phyloP scores from a whole-genome alignment of 2,113 vertebrate genomes.

The Panthera tigris region DNA sequence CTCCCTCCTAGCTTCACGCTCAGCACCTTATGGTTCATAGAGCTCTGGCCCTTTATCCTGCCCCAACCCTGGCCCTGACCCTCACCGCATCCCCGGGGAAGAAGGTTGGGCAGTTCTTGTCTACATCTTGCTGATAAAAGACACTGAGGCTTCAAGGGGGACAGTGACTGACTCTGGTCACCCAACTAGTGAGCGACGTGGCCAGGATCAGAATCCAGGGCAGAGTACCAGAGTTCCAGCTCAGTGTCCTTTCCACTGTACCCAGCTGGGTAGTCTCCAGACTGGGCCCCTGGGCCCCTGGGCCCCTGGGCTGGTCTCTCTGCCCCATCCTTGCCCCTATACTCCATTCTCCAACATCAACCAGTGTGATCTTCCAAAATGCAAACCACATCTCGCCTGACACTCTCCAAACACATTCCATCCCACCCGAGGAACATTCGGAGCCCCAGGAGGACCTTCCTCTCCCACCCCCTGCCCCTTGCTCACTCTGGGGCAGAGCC shows the following conservation, averaged over 20 bases:
- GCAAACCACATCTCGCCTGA: neutral
- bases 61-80: neutral
- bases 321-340: neutral
- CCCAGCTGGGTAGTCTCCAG: neutral
- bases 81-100: neutral
- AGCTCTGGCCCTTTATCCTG: neutral
- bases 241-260: neutral
- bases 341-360: neutral
- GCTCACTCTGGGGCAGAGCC: neutral
- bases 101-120: neutral
- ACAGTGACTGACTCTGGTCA: neutral
- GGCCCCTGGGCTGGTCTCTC: neutral
- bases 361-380: neutral
- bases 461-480: no score
- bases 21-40: accelerated
- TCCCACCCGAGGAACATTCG: neutral
- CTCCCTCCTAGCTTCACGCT: neutral
- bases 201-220: neutral
- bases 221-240: neutral
- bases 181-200: neutral
- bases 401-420: neutral
- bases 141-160: neutral
- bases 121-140: neutral
- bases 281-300: no score
- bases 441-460: neutral